phyloP scores from a whole-genome alignment of 2,113 vertebrate genomes.

The Pogonocichla stellata region DNA sequence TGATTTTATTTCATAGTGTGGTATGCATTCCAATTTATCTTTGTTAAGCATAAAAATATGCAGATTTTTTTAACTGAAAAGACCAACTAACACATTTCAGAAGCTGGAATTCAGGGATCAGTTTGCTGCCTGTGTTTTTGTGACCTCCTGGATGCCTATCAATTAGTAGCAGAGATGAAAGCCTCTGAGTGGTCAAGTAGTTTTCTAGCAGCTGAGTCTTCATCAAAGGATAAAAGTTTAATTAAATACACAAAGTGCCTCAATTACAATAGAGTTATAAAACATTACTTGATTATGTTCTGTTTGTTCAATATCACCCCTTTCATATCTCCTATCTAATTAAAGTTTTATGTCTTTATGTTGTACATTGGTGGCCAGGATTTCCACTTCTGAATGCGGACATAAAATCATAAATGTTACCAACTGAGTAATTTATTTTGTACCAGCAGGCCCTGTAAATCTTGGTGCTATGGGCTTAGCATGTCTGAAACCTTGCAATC shows the following conservation, averaged over 20 bases:
- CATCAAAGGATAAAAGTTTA: constrained; percentile 18
- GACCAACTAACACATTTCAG: background rate
- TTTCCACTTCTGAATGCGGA: background rate
- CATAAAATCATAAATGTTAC: background rate
- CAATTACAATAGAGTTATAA: background rate
- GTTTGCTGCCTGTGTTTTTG: background rate
- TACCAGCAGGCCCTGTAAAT: background rate
- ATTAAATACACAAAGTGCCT: constrained; percentile 23
- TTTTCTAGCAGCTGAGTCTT: background rate
- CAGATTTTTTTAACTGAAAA: background rate
- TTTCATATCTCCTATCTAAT: background rate
- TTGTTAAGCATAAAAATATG: background rate
- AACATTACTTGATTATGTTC: background rate
- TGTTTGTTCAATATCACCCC: background rate
- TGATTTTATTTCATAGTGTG: background rate
- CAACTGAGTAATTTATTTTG: background rate
- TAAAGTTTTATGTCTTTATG: background rate
- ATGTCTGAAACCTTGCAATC: background rate
- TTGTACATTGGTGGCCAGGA: background rate
- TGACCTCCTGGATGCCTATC: constrained; percentile 4
- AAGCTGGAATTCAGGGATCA: background rate
- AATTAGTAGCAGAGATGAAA: constrained; percentile 31
- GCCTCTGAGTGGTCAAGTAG: background rate
- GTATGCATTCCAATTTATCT: background rate
- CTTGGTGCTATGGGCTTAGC: background rate